Evolutionary conservation across 2,888 invertebrate genomes (phyloP).

Genomic region (Drosophila kambysellisi): DNA sequence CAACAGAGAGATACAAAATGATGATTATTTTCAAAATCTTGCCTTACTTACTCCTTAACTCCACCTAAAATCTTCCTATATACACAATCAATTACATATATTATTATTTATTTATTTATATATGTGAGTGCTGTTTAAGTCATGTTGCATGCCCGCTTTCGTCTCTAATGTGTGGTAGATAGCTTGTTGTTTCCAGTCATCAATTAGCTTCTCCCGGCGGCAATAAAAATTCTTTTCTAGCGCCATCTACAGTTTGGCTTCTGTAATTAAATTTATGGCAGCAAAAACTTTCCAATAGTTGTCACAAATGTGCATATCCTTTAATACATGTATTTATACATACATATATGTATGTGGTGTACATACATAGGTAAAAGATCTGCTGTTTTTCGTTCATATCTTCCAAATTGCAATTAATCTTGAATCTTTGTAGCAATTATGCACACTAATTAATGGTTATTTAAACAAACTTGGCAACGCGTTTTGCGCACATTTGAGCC

Average conservation of each 20-base stretch:
- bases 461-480: slow-evolving; percentile 79
- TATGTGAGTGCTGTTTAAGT: not conserved
- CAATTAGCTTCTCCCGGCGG: slow-evolving; percentile 38
- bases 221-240: slow-evolving; percentile 50
- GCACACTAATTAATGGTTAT: slow-evolving; percentile 69
- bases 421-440: slow-evolving; percentile 64
- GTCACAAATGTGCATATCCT: slow-evolving; percentile 37
- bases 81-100: not conserved
- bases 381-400: slow-evolving; percentile 49
- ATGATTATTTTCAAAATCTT: not conserved
- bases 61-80: not conserved
- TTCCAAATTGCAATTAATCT: slow-evolving; percentile 71
- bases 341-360: not conserved
- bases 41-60: too few species aligned
- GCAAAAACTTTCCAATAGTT: slow-evolving; percentile 49
- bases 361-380: slow-evolving; percentile 24
- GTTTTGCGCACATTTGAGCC: slow-evolving; percentile 74
- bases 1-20: not conserved
- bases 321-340: not conserved
- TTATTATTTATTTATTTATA: not conserved
- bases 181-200: slow-evolving; percentile 29
- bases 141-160: not conserved
- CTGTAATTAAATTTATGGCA: slow-evolving; percentile 49
- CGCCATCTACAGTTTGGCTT: slow-evolving; percentile 49
- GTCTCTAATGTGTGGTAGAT: slow-evolving; percentile 23